These are phyloP conservation scores for Atta texana DNA, from an alignment of 1,140 invertebrate genomes.

Conservation along the genomic window DNA sequence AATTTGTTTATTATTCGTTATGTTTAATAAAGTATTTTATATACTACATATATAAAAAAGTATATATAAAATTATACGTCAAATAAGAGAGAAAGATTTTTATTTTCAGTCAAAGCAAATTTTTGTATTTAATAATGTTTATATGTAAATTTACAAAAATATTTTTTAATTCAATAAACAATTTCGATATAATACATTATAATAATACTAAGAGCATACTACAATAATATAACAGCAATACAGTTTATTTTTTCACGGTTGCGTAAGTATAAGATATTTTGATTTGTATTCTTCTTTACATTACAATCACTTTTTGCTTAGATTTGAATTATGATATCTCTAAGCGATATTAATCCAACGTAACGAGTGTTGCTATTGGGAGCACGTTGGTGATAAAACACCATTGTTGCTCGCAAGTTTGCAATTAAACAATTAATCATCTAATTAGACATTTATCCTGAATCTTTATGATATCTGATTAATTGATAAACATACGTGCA, in stretches of 20 bases:
- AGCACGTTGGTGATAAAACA: conserved; percentile 79
- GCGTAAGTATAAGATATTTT: not conserved
- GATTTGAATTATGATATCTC: not conserved
- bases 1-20: not conserved
- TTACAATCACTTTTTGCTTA: conserved; percentile 26
- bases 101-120: too few relatives aligned
- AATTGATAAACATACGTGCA: conserved; percentile 70
- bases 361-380: conserved; percentile 73
- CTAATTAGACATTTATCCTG: conserved; percentile 78
- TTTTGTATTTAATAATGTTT: too few relatives aligned
- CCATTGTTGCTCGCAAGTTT: conserved; percentile 72
- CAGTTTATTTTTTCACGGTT: not conserved
- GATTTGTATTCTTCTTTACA: not conserved
- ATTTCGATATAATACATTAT: too few relatives aligned
- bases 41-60: too few relatives aligned
- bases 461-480: conserved; percentile 61
- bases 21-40: not conserved
- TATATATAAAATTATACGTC: too few relatives aligned
- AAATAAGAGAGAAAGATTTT: too few relatives aligned
- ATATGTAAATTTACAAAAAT: too few relatives aligned
- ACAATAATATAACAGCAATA: not conserved
- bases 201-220: not conserved
- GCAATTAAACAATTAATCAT: conserved; percentile 83
- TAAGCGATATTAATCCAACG: conserved; percentile 41
- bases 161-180: too few relatives aligned